These are phyloP conservation scores for Platypus cylindrus DNA, from an alignment of 2,888 invertebrate genomes.

Conservation along the genomic window DNA sequence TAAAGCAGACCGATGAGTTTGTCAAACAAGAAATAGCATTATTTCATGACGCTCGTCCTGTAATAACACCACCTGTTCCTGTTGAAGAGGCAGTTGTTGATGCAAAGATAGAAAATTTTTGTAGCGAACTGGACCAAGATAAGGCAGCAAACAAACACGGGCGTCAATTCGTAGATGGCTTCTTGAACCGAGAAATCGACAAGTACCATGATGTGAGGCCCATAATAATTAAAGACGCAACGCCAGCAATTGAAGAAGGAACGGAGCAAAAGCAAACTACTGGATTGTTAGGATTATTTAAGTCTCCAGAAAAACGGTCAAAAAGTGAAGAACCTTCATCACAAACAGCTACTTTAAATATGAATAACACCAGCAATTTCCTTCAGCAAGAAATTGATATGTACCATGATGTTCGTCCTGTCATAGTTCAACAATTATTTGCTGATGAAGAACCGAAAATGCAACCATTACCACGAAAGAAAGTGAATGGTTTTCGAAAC, in stretches of 20 bases:
- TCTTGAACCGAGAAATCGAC: conserved; percentile 17
- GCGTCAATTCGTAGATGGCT: conserved; percentile 12
- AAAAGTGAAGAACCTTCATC: conserved; percentile 2
- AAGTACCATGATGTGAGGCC: conserved; percentile 18
- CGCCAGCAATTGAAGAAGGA: neutral
- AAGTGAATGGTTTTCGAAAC: no score
- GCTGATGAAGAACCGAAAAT: neutral
- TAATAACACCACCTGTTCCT: neutral
- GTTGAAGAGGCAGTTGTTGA: neutral
- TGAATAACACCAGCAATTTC: conserved; percentile 12
- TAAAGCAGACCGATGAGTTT: conserved; percentile 9
- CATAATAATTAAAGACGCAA: conserved; percentile 3
- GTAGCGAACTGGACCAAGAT: neutral
- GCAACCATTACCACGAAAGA: neutral
- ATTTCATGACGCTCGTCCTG: conserved; percentile 4
- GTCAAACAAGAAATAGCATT: conserved; percentile 13
- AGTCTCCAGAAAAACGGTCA: conserved; percentile 2
- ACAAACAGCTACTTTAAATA: conserved; percentile 2
- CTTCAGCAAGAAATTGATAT: conserved; percentile 17
- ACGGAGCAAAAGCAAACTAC: conserved; percentile 5
- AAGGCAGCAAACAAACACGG: no score
- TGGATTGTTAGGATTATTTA: conserved; percentile 10
- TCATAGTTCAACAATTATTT: conserved; percentile 1
- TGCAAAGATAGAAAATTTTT: neutral
- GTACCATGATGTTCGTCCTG: conserved; percentile 19